These are phyloP conservation scores for Panzeria rudis DNA, from an alignment of 2,888 invertebrate genomes.

Conservation along the genomic window DNA sequence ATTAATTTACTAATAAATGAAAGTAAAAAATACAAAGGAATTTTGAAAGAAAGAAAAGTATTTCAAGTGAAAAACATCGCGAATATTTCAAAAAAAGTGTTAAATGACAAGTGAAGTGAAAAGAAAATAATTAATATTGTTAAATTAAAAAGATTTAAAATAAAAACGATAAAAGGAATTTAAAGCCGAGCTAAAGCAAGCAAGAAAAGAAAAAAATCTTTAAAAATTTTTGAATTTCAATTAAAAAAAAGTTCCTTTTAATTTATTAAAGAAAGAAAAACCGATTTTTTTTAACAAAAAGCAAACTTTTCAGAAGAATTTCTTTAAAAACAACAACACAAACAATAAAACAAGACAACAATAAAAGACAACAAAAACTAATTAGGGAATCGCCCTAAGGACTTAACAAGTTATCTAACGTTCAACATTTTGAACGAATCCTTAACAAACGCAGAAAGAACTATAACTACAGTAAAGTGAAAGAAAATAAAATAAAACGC, in stretches of 20 bases:
- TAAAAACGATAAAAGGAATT: too few relatives aligned
- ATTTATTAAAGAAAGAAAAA: neutral
- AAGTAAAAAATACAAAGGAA: neutral
- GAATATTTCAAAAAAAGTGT: neutral
- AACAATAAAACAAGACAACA: slow-evolving; percentile 14
- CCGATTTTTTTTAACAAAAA: neutral
- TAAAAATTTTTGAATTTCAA: slow-evolving; percentile 16
- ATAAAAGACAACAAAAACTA: slow-evolving; percentile 35
- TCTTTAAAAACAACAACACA: slow-evolving; percentile 3
- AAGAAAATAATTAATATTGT: neutral
- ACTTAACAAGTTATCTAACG: slow-evolving; percentile 48
- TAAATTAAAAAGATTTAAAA: neutral
- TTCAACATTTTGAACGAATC: slow-evolving; percentile 35
- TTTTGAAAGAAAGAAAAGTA: neutral
- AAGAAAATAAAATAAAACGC: slow-evolving; percentile 53
- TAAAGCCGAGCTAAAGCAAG: too few relatives aligned
- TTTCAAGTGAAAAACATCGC: neutral
- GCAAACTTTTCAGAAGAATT: neutral
- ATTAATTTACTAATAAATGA: neutral
- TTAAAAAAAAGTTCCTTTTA: slow-evolving; percentile 49
- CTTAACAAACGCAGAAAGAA: slow-evolving; percentile 5
- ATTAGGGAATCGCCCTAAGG: slow-evolving; percentile 47
- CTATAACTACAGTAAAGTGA: neutral
- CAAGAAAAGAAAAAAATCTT: slow-evolving; percentile 2
- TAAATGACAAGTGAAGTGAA: neutral